Evolutionary conservation across 1,140 invertebrate genomes (phyloP), one percentile per base, ranked within the genome.

Genomic region (Cepaea nemoralis): DNA sequence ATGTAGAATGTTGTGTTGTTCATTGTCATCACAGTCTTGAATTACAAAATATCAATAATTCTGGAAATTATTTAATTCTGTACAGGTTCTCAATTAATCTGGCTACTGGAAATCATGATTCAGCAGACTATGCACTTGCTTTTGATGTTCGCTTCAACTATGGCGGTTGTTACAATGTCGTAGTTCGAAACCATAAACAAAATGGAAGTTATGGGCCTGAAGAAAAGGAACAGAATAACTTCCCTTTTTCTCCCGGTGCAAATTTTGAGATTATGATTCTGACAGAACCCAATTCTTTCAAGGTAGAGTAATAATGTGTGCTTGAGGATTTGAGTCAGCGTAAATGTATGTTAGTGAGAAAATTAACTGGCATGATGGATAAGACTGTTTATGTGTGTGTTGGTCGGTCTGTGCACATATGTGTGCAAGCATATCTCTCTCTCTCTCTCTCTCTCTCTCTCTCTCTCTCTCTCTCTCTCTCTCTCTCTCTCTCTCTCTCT

Each of bases 191-290:
- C 90, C 93, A 94, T 33, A 94, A 94, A 91, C 92, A 92, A 77
- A 93, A 93, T 84, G 94, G 94, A 0, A 93, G 92, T 83, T 97
- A 95, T 95, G 94, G 94, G n/a, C 89, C 92, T 8, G 95, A 97
- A 91, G 94, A 96, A 85, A 92, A 94, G 85, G 93, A 93, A 80
- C 93, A 93, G 19, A 92, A 91, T 31, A 83, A 78, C 66, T 93
- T 95, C 85, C 94, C 94, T 2, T 93, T 98, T 80, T 91, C 91
- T 55, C 93, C 93, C 8, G 95, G 95, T 8, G 93, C 93, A 76
- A 93, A 94, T 84, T 96, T 96, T 85, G 93, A 91, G 3, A 86
- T 94, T 0, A 90, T 92, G 48, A 93, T 94, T 37, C 78, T 91
- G 40, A 91, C 91, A 81, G 89, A 91, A 77, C 48, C 31, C 0